Conservation (phyloP, 1,140 invertebrate species). For the Eueides isabella region DNA sequence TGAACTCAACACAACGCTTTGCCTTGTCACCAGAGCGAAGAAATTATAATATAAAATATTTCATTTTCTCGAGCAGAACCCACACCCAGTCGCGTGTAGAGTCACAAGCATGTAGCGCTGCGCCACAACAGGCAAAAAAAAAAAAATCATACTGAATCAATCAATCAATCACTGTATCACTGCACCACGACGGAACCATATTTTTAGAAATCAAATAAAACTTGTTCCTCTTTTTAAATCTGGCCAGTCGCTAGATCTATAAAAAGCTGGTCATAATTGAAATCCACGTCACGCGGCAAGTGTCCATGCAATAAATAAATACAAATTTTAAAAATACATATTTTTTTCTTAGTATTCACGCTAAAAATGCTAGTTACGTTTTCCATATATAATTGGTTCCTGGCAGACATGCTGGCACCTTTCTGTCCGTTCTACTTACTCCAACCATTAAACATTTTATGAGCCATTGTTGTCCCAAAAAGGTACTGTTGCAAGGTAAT, state of each 20-base stretch:
- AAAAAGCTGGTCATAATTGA: neutral
- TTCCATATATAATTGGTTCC: conserved; percentile 4
- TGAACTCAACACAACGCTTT: too few species aligned
- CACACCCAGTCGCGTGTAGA: too few species aligned
- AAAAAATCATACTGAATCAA: too few species aligned
- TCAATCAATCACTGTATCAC: too few species aligned
- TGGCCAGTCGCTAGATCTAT: neutral
- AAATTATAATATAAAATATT: too few species aligned
- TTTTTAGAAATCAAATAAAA: neutral
- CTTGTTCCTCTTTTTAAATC: neutral
- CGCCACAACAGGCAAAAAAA: too few species aligned
- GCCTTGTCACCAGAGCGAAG: too few species aligned
- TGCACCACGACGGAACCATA: neutral
- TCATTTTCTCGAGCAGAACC: too few species aligned
- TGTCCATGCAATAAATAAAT: neutral
- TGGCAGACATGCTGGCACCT: conserved; percentile 9
- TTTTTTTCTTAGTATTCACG: neutral
- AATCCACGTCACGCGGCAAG: neutral
- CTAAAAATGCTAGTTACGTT: neutral
- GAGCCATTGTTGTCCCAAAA: neutral
- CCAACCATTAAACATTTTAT: neutral
- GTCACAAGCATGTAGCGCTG: too few species aligned
- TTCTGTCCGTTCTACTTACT: neutral
- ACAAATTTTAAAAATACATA: neutral
- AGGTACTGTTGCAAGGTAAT: neutral